Conservation (phyloP, 2,113 vertebrate species). For the Tringa solitaria region DNA sequence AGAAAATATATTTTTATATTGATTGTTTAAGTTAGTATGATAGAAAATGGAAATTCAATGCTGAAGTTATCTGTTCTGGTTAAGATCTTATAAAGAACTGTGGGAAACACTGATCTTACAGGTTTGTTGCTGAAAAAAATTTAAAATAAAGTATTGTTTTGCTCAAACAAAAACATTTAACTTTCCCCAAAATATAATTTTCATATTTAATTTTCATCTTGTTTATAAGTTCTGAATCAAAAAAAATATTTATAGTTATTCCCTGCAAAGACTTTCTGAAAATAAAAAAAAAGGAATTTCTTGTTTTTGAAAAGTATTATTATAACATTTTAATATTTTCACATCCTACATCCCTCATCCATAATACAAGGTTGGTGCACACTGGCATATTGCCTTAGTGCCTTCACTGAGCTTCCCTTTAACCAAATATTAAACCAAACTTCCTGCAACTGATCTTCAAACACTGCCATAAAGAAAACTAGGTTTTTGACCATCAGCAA, state of each 20-base stretch:
- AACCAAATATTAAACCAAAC: background rate
- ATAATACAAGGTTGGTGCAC: background rate
- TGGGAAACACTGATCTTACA: background rate
- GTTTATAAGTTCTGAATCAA: background rate
- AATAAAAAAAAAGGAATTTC: background rate
- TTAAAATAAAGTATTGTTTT: background rate
- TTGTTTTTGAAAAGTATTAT: background rate
- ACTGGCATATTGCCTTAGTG: background rate
- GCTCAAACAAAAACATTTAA: background rate
- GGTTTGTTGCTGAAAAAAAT: background rate
- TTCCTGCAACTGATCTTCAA: background rate
- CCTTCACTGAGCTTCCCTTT: background rate
- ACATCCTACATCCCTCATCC: background rate
- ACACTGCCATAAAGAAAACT: background rate
- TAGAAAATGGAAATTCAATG: background rate
- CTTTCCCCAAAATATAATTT: background rate
- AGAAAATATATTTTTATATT: background rate
- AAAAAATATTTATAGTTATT: background rate
- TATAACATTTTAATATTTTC: background rate
- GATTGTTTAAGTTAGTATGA: background rate
- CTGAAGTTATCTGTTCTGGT: background rate
- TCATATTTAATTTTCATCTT: background rate
- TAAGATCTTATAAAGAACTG: background rate
- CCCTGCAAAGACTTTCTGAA: background rate
- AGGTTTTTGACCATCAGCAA: accelerated